These are phyloP conservation scores for Odontocerum albicorne DNA, from an alignment of 2,888 invertebrate genomes.

Conservation along the genomic window DNA sequence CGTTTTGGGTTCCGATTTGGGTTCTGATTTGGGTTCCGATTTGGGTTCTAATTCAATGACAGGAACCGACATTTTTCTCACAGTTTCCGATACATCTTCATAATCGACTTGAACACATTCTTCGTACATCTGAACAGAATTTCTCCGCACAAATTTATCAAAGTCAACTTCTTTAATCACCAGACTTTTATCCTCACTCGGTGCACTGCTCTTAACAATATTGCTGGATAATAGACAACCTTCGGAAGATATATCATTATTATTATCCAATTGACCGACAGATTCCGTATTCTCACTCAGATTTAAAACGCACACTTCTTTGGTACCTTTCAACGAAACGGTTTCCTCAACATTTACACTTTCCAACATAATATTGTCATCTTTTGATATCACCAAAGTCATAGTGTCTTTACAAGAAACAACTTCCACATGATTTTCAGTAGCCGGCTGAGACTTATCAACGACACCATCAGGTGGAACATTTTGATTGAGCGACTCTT, in stretches of 20 bases:
- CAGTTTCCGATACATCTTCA: slow-evolving; percentile 17
- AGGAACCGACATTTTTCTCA: slow-evolving; percentile 16
- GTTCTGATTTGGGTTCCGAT: no score
- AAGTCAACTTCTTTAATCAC: slow-evolving; percentile 52
- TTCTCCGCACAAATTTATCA: slow-evolving; percentile 53
- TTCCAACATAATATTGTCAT: no score
- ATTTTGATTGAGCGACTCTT: neutral
- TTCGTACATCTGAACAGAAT: slow-evolving; percentile 41
- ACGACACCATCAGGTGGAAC: neutral
- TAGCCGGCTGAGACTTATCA: no score
- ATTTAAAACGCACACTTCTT: no score
- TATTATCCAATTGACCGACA: slow-evolving; percentile 43
- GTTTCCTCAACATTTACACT: no score
- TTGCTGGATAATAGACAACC: neutral
- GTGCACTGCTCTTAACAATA: slow-evolving; percentile 2
- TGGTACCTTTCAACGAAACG: no score
- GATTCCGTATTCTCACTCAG: no score
- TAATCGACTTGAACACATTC: slow-evolving; percentile 10
- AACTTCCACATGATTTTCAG: no score
- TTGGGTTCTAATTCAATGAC: slow-evolving; percentile 5
- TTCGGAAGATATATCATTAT: slow-evolving; percentile 5
- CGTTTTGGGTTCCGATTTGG: neutral
- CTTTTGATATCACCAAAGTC: no score
- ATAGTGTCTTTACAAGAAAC: no score
- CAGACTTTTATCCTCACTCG: neutral